phyloP scores from a whole-genome alignment of 1,140 invertebrate genomes.

The Listronotus bonariensis region DNA sequence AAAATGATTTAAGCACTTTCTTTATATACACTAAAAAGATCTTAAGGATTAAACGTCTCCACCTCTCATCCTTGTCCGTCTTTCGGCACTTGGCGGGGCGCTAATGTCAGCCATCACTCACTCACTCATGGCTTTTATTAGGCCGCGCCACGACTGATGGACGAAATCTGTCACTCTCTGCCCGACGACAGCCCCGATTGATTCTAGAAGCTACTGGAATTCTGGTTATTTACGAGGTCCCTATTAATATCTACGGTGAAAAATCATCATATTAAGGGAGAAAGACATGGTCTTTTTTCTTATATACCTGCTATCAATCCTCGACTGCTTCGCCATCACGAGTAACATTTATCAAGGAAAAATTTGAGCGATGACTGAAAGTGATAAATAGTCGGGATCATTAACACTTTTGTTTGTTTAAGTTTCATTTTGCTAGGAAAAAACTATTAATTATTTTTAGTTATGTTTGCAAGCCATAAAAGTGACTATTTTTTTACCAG shows the following conservation, averaged over 20 bases:
- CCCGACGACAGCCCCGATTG: constrained; percentile 35
- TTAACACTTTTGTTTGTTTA: constrained; percentile 26
- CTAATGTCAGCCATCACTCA: constrained; percentile 34
- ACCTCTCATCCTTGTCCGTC: constrained; percentile 15
- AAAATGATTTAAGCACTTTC: too few species aligned
- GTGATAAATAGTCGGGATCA: constrained; percentile 24
- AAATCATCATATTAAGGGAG: constrained; percentile 37
- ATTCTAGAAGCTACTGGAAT: constrained; percentile 40
- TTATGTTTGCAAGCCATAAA: too few species aligned
- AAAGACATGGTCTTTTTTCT: constrained; percentile 32
- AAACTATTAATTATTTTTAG: neutral
- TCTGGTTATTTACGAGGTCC: constrained; percentile 30
- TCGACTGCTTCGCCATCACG: constrained; percentile 17
- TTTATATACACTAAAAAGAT: too few species aligned
- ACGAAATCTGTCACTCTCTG: constrained; percentile 30
- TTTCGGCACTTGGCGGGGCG: constrained; percentile 28
- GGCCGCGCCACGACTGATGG: constrained; percentile 37
- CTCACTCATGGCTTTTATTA: constrained; percentile 36
- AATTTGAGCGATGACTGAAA: constrained; percentile 17
- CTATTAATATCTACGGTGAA: constrained; percentile 37
- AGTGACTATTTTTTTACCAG: too few species aligned
- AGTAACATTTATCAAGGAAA: constrained; percentile 25
- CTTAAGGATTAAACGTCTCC: constrained; percentile 10
- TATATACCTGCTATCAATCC: constrained; percentile 31
- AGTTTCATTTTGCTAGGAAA: neutral